Evolutionary conservation across 92 coral and sea anemone genomes (phyloP), one percentile per base, ranked within the genome.

Genomic region (Blastomussa wellsi): DNA sequence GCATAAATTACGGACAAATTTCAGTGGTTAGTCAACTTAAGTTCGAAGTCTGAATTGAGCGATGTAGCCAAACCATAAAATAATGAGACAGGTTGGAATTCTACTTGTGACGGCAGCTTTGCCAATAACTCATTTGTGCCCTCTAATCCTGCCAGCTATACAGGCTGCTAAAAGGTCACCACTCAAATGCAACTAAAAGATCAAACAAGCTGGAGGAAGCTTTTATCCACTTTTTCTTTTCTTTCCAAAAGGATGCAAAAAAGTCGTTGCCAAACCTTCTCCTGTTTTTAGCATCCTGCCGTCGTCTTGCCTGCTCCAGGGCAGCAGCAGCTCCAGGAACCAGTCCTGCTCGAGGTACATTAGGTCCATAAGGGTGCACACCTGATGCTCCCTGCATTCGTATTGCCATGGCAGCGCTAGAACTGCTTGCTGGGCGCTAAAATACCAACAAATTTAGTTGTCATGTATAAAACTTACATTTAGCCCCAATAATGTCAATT

Each of bases 241-340:
- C 31, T 59, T 59, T 29, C n/a, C 4, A n/a, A 59, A 31, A 68
- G 7, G 74, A 7, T 37, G 24, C 33, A 69, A 38, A 10, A 7
- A 19, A 16, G 42, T 33, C 74, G 33, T 11, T 32, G 42, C 19
- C 44, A 69, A 36, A 91, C 93, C 98, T 90, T 88, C 98, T 94
- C 80, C 93, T 90, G 71, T 95, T 93, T 80, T 96, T 96, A 26
- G 97, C 87, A 81, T 96, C 98, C 80, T 91, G 98, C 47, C 98
- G 82, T 62, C 95, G 91, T 32, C 98, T 93, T 24, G 97, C 98
- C 55, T 95, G 94, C 78, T 95, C 98, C 77, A 94, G 35, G 37
- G 95, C 95, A 24, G 98, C 95, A 14, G 98, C 95, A 39, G 98
- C 95, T 28, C 98, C 98, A 65, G 98, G 94, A 6, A 90, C 95